Conservation (phyloP, 1,140 invertebrate genomes). For the Zaprionus ghesquierei region DNA sequence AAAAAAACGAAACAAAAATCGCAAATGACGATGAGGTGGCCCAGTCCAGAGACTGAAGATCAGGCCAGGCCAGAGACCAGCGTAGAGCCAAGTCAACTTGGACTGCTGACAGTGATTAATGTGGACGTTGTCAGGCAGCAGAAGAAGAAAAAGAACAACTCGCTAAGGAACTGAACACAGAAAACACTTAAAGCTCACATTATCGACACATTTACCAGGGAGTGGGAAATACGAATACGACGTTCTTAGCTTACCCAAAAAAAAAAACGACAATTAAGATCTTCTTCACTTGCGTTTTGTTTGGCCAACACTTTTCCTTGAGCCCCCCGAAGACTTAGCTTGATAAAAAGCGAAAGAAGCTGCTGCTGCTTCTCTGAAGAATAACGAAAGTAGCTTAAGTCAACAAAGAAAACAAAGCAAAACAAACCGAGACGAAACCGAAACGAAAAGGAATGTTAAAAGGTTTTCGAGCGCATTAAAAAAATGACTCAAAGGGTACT, state of each 20-base stretch:
- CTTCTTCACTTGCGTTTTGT: conserved; percentile 31
- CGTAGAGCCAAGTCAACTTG: neutral
- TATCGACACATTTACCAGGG: conserved; percentile 31
- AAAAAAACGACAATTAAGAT: conserved; percentile 36
- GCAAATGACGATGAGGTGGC: conserved; percentile 63
- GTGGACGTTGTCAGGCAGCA: conserved; percentile 46
- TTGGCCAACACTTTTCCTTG: conserved; percentile 42
- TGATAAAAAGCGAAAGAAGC: conserved; percentile 69
- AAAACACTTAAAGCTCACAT: conserved; percentile 38
- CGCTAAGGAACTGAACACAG: conserved; percentile 9
- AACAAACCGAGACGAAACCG: conserved; percentile 30
- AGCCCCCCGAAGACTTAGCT: conserved; percentile 7
- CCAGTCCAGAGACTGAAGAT: conserved; percentile 28
- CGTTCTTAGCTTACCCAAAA: neutral
- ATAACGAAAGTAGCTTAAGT: conserved; percentile 75
- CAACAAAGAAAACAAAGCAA: conserved; percentile 40
- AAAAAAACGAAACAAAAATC: conserved; percentile 4
- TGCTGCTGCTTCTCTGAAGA: conserved; percentile 35
- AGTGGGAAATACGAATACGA: neutral
- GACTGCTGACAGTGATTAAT: conserved; percentile 72
- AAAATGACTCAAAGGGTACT: conserved; percentile 14
- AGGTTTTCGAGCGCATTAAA: conserved; percentile 48
- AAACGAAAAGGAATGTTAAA: conserved; percentile 71
- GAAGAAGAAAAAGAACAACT: conserved; percentile 21
- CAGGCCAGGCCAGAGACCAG: conserved; percentile 1